A percentile compares a stretch with the other conserved stretches of the same genome.
Evolutionary conservation across 2,888 invertebrate species (phyloP).

Genomic region (Tigriopus californicus): DNA sequence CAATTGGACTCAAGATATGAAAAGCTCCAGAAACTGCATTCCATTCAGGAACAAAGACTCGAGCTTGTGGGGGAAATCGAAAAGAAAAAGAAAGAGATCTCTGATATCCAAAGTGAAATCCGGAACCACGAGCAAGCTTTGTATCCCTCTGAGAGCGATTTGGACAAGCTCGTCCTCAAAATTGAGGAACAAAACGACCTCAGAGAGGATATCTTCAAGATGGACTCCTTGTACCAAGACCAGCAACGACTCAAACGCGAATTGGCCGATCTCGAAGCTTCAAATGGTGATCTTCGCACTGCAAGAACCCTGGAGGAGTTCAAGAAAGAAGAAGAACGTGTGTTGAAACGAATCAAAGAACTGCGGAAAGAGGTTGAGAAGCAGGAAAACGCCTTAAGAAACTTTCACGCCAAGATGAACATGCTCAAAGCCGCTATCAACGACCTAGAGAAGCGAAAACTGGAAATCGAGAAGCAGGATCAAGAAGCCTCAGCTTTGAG

Average conservation of each 20-base stretch:
- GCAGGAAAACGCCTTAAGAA: background rate
- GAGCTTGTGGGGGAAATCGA: background rate
- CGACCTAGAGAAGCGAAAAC: slow-evolving; percentile 22
- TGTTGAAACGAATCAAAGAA: background rate
- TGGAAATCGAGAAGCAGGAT: slow-evolving; percentile 20
- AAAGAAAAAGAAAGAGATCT: slow-evolving; percentile 10
- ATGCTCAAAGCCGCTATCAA: background rate
- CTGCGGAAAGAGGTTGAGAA: background rate
- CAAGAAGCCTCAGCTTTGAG: slow-evolving; percentile 24
- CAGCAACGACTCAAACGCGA: background rate
- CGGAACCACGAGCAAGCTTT: slow-evolving; percentile 24
- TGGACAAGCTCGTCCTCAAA: slow-evolving; percentile 1
- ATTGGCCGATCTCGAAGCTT: background rate
- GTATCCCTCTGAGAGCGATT: slow-evolving; percentile 19
- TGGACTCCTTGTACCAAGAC: background rate
- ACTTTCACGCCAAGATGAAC: background rate
- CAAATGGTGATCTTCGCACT: background rate
- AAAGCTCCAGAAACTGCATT: background rate
- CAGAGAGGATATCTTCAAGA: slow-evolving; percentile 7
- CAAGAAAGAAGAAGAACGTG: slow-evolving; percentile 1
- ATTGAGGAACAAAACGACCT: slow-evolving; percentile 4
- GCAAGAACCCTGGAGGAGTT: background rate
- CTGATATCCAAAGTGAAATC: slow-evolving; percentile 6
- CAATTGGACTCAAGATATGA: slow-evolving; percentile 11
- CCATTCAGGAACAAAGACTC: background rate